Percentiles rank a stretch among this genome's conserved stretches.
phyloP scores from a whole-genome alignment of 2,888 invertebrate species.

The Lampropteryx suffumata region DNA sequence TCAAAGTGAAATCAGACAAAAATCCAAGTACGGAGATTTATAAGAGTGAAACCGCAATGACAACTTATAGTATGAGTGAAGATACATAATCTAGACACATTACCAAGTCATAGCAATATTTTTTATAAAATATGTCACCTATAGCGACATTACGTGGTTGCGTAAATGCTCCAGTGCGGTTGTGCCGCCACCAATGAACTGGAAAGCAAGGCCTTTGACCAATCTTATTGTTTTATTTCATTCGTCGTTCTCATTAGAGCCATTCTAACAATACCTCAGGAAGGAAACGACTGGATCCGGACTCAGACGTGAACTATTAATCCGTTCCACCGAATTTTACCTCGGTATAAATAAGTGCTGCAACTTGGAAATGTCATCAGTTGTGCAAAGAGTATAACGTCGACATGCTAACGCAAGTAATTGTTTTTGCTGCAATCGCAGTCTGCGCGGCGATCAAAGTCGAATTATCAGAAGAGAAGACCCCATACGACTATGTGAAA shows the following conservation, averaged over 20 bases:
- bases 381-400: conserved; percentile 61
- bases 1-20: not conserved
- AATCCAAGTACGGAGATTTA: not conserved
- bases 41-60: not conserved
- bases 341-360: conserved; percentile 76
- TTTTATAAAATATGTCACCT: conserved; percentile 64
- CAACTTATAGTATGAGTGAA: not conserved
- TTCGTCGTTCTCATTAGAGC: conserved; percentile 72
- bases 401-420: conserved; percentile 62
- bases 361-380: conserved; percentile 73
- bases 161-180: conserved; percentile 74
- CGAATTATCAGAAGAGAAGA: conserved; percentile 67
- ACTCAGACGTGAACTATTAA: conserved; percentile 66
- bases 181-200: conserved; percentile 74
- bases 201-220: conserved; percentile 80
- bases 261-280: conserved; percentile 80
- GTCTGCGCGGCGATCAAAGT: conserved; percentile 56
- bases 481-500: conserved; percentile 74
- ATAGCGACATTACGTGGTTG: conserved; percentile 56
- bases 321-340: conserved; percentile 75
- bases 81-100: conserved; percentile 38
- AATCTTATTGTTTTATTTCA: conserved; percentile 72
- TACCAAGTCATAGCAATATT: conserved; percentile 42
- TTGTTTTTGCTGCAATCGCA: conserved; percentile 53
- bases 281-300: conserved; percentile 73